These are phyloP conservation scores for Tenthredo notha DNA, from an alignment of 2,888 invertebrate species.

Conservation along the genomic window DNA sequence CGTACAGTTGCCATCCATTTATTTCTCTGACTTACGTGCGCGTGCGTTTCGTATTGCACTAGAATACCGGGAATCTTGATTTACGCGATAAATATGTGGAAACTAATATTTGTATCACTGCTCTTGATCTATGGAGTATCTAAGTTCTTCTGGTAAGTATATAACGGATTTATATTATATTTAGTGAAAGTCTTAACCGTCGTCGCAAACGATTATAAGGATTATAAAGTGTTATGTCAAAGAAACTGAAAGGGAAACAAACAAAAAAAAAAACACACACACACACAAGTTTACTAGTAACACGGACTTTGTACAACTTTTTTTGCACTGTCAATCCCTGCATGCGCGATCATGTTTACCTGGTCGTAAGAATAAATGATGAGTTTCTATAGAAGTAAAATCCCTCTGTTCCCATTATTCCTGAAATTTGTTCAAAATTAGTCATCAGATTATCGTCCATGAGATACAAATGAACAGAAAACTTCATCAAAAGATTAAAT, in stretches of 20 bases:
- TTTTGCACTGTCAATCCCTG: not conserved
- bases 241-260: not conserved
- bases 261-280: not conserved
- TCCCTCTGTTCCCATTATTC: not conserved
- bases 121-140: conserved; percentile 54
- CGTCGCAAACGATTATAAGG: not conserved
- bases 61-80: not conserved
- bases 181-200: not conserved
- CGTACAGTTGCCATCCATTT: not conserved
- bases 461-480: not conserved
- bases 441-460: not conserved
- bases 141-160: conserved; percentile 56
- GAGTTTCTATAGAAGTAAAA: not conserved
- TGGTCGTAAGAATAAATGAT: not conserved
- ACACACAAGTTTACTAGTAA: not conserved
- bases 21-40: not conserved
- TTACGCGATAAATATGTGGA: conserved; percentile 61
- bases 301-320: not conserved
- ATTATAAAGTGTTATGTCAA: not conserved
- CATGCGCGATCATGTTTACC: not conserved
- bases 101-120: conserved; percentile 58
- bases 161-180: not conserved
- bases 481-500: not conserved
- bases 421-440: not conserved
- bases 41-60: not conserved